A percentile compares a stretch with the other conserved stretches of the same genome.
phyloP scores from a whole-genome alignment of 2,888 invertebrate genomes.

The Stegana nigrithorax region DNA sequence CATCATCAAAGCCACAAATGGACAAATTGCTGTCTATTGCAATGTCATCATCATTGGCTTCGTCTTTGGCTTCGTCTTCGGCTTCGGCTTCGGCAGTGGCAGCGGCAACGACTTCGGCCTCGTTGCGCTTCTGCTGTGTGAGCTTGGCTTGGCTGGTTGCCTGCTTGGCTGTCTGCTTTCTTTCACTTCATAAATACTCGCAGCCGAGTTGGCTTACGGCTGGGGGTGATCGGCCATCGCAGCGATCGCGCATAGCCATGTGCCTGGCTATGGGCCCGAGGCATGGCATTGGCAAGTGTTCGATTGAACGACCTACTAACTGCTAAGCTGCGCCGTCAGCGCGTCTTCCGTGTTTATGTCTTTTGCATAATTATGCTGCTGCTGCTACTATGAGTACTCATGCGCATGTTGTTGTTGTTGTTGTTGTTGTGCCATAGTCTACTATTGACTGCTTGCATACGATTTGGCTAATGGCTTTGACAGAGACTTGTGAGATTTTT shows the following conservation, averaged over 20 bases:
- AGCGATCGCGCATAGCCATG: background rate
- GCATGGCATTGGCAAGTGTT: no score
- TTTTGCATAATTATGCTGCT: constrained; percentile 15
- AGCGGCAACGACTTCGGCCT: constrained; percentile 6
- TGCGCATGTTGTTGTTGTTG: constrained; percentile 21
- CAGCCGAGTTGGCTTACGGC: background rate
- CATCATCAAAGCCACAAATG: constrained; percentile 22
- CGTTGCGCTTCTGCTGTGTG: no score
- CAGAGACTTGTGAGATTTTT: no score
- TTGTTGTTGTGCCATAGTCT: no score
- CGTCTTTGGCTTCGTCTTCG: background rate
- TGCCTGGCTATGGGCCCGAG: background rate
- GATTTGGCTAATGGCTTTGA: no score
- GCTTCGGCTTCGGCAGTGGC: constrained; percentile 13
- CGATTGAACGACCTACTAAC: background rate
- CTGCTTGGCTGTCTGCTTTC: no score
- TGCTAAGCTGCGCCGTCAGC: background rate
- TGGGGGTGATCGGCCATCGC: background rate
- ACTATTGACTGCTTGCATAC: no score
- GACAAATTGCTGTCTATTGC: constrained; percentile 17
- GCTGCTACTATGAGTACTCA: background rate
- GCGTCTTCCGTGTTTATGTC: background rate
- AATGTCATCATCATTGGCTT: constrained; percentile 10
- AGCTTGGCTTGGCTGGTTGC: no score
- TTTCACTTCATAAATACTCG: constrained; percentile 17